These are phyloP conservation scores for Diploptera punctata DNA, from an alignment of 2,888 invertebrate species.

Conservation along the genomic window DNA sequence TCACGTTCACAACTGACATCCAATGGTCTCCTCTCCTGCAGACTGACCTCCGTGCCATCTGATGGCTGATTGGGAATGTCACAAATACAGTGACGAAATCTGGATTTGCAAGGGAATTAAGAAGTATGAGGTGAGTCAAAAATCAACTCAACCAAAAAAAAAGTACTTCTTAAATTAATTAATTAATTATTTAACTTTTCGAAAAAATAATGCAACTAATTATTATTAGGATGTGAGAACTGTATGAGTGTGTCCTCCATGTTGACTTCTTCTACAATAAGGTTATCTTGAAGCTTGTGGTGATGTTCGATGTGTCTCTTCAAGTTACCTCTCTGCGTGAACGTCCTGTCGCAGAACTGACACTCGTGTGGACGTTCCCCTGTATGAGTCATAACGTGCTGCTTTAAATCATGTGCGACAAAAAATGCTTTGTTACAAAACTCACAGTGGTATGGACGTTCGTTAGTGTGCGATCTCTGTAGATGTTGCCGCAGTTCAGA, in stretches of 20 bases:
- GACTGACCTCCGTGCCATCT: no score
- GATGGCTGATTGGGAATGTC: no score
- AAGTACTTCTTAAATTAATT: no score
- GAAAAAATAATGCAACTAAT: no score
- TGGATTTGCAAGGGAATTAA: no score
- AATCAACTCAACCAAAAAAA: no score
- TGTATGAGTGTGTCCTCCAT: not conserved
- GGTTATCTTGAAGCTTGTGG: not conserved
- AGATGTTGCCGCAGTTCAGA: conserved; percentile 43
- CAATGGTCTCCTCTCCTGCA: no score
- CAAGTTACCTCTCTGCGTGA: conserved; percentile 43
- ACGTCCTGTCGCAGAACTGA: conserved; percentile 43
- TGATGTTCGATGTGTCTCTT: conserved; percentile 19
- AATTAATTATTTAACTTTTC: no score
- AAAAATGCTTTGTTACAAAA: conserved; percentile 47
- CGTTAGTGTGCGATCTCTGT: conserved; percentile 46
- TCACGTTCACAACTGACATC: no score
- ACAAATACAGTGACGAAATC: no score
- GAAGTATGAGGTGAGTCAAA: no score
- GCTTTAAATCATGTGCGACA: conserved; percentile 46
- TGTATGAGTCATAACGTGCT: conserved; percentile 47
- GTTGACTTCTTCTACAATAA: not conserved
- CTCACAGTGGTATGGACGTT: conserved; percentile 45
- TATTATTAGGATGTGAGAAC: no score
- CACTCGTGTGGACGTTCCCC: conserved; percentile 47